phyloP scores from a whole-genome alignment of 2,113 vertebrate genomes.

The Pseudorhombus dupliciocellatus region DNA sequence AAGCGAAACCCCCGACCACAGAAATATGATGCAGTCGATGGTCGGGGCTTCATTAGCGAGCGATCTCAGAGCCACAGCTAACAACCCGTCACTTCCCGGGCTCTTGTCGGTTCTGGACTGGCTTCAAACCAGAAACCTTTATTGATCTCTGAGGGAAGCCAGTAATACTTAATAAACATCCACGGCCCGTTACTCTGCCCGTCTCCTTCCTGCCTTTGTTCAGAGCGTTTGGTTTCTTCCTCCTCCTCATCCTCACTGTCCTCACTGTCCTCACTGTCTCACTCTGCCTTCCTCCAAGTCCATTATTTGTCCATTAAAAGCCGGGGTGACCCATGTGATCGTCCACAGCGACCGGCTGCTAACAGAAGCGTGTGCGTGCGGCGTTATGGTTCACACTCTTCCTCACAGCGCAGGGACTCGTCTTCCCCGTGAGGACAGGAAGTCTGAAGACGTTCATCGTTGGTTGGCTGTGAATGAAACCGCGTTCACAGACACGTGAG shows the following conservation, averaged over 20 bases:
- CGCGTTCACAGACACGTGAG: conserved; percentile 1
- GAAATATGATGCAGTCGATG: conserved; percentile 18
- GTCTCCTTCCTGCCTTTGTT: conserved; percentile 2
- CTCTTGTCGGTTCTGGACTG: no score
- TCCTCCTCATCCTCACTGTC: no score
- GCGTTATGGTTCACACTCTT: background rate
- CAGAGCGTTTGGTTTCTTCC: background rate
- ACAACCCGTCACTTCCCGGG: conserved; percentile 2
- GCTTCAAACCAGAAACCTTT: no score
- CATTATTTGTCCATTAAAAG: conserved; percentile 67
- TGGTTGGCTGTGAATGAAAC: background rate
- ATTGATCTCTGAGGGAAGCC: no score
- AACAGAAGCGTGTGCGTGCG: conserved; percentile 20
- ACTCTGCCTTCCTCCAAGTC: conserved; percentile 16
- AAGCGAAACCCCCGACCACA: background rate
- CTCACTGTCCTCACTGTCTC: conserved; percentile 17
- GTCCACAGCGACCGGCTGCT: conserved; percentile 37
- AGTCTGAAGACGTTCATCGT: no score
- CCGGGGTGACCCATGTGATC: conserved; percentile 60
- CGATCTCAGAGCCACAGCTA: accelerated
- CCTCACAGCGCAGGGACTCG: no score
- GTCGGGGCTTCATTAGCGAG: conserved; percentile 26
- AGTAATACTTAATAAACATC: background rate
- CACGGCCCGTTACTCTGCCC: conserved; percentile 2
- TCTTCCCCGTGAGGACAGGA: no score